Percentiles rank a stretch among this genome's conserved stretches.
Evolutionary conservation across 2,888 invertebrate species (phyloP).

Genomic region (Pemphredon lugubris): DNA sequence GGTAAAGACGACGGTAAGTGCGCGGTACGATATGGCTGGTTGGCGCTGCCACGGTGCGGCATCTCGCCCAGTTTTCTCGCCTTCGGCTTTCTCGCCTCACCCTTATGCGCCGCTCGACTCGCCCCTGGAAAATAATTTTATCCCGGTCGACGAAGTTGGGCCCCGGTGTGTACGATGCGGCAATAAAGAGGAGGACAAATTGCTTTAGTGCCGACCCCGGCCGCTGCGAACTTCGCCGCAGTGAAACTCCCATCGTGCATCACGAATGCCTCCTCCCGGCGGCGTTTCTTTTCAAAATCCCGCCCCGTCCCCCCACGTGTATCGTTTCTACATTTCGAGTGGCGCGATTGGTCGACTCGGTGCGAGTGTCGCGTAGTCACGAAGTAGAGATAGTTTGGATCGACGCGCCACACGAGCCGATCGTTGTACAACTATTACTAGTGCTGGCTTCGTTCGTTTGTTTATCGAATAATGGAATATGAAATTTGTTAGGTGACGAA

Average conservation of each 20-base stretch:
- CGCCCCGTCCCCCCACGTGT: neutral
- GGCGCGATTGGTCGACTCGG: neutral
- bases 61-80: conserved; percentile 28
- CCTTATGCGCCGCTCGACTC: no score
- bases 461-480: no score
- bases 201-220: conserved; percentile 58
- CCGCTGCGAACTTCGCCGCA: conserved; percentile 50
- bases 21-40: conserved; percentile 34
- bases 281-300: conserved; percentile 26
- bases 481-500: no score
- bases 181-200: conserved; percentile 71
- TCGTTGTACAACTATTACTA: no score
- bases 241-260: conserved; percentile 57
- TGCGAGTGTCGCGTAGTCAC: no score
- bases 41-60: conserved; percentile 36
- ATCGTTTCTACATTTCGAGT: neutral
- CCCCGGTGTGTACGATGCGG: conserved; percentile 58
- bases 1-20: conserved; percentile 38
- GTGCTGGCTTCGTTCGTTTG: no score
- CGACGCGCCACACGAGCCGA: no score
- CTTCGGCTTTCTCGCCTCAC: conserved; percentile 19
- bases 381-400: no score
- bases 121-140: conserved; percentile 69
- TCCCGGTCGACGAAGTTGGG: conserved; percentile 54
- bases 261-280: conserved; percentile 15